Percentiles rank a stretch among this genome's conserved stretches.
Conservation (phyloP, 1,140 invertebrate genomes). For the Amphibalanus amphitrite region DNA sequence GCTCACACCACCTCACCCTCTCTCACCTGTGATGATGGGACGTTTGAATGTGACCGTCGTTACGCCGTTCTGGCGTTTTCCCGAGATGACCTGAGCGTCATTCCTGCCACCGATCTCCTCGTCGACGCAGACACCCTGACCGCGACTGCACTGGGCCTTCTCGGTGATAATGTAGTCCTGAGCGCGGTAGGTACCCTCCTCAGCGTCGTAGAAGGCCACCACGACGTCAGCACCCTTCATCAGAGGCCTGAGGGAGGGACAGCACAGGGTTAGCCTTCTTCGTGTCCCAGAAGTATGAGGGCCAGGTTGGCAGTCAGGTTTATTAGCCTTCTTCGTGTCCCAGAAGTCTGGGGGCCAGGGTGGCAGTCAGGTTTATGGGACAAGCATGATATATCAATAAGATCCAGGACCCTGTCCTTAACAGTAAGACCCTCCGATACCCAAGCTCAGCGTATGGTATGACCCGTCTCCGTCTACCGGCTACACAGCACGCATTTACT, state of each 20-base stretch:
- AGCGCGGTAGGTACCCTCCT: slow-evolving; percentile 46
- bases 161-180: slow-evolving; percentile 72
- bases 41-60: slow-evolving; percentile 62
- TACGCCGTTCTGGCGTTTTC: slow-evolving; percentile 54
- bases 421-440: too few relatives aligned
- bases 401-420: too few relatives aligned
- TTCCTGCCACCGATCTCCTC: slow-evolving; percentile 58
- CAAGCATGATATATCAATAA: too few relatives aligned
- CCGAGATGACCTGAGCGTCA: slow-evolving; percentile 52
- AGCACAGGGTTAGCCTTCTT: too few relatives aligned
- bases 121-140: slow-evolving; percentile 49
- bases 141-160: slow-evolving; percentile 39
- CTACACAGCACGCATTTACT: too few relatives aligned
- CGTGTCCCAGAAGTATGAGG: too few relatives aligned
- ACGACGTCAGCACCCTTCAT: slow-evolving; percentile 64
- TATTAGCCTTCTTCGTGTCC: too few relatives aligned
- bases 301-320: too few relatives aligned
- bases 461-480: too few relatives aligned
- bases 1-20: too few relatives aligned
- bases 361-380: too few relatives aligned
- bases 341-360: slow-evolving; percentile 74
- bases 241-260: slow-evolving; percentile 38
- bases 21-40: slow-evolving; percentile 25
- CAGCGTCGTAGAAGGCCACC: slow-evolving; percentile 58
- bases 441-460: too few relatives aligned